Evolutionary conservation across 2,888 invertebrate genomes (phyloP).

Genomic region (Drosophila mimica): DNA sequence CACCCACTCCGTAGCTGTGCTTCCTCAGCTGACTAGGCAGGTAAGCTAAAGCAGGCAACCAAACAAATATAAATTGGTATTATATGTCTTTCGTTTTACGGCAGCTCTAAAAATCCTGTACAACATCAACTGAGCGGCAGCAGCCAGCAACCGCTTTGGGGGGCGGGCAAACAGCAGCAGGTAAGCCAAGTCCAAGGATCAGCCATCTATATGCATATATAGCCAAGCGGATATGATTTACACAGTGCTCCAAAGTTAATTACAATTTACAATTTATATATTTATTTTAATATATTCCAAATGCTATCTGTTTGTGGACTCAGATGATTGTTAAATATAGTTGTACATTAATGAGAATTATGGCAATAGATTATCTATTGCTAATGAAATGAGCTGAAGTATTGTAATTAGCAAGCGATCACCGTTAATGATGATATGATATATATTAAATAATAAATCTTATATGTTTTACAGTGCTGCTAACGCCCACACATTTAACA

Average conservation of each 20-base stretch:
- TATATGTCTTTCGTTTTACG: neutral
- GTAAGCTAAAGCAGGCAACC: slow-evolving; percentile 18
- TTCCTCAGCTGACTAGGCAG: slow-evolving; percentile 12
- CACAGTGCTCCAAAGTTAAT: neutral
- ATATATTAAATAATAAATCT: neutral
- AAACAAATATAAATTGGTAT: neutral
- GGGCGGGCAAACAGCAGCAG: slow-evolving; percentile 34
- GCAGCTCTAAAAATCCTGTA: slow-evolving; percentile 9
- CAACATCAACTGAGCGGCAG: neutral
- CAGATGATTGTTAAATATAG: neutral
- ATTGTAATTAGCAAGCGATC: neutral
- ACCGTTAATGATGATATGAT: neutral
- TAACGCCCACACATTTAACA: neutral
- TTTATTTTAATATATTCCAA: neutral
- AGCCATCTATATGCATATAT: neutral
- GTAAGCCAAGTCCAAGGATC: slow-evolving; percentile 26
- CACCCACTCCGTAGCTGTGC: neutral
- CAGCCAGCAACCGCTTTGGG: slow-evolving; percentile 8
- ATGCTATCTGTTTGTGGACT: neutral
- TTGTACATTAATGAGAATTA: neutral
- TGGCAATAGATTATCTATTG: neutral
- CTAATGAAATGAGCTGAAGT: neutral
- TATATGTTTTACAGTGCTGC: slow-evolving; percentile 29
- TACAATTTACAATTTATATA: neutral
- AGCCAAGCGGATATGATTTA: neutral